Conservation (phyloP, 1,140 invertebrate genomes). For the Halesus radiatus region DNA sequence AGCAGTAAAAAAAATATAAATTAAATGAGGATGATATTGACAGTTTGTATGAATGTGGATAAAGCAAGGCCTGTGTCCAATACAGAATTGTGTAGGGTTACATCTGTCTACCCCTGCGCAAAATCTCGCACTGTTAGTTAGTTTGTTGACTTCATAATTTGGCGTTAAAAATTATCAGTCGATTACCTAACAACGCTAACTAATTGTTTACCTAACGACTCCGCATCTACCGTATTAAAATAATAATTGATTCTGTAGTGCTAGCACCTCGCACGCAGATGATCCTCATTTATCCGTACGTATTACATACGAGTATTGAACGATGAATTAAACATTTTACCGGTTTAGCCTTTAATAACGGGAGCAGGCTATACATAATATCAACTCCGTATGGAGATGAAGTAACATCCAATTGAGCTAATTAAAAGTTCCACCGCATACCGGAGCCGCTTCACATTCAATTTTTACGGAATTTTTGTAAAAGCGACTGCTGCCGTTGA, state of each 20-base stretch:
- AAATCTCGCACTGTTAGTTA: too few relatives aligned
- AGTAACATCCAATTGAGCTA: slow-evolving; percentile 16
- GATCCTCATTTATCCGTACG: neutral
- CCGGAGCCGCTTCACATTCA: slow-evolving; percentile 1
- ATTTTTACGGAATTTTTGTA: neutral
- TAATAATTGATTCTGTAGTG: too few relatives aligned
- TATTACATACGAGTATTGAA: neutral
- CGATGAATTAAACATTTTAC: slow-evolving; percentile 8
- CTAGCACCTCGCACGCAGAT: neutral
- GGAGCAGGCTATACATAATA: neutral
- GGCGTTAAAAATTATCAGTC: too few relatives aligned
- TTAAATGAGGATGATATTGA: too few relatives aligned
- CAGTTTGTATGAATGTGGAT: too few relatives aligned
- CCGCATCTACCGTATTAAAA: too few relatives aligned
- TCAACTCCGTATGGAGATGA: neutral
- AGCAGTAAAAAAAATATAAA: too few relatives aligned
- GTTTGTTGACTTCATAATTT: neutral
- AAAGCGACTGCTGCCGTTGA: neutral
- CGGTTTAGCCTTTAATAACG: slow-evolving; percentile 17
- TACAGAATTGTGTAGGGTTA: too few relatives aligned
- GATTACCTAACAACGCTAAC: too few relatives aligned
- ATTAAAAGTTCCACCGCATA: slow-evolving; percentile 20
- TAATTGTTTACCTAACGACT: too few relatives aligned
- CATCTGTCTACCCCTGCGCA: too few relatives aligned
- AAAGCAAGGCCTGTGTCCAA: too few relatives aligned